Evolutionary conservation across 2,113 vertebrate species (phyloP), one percentile per base, ranked within the genome.

Genomic region (Rhynchomys soricoides): DNA sequence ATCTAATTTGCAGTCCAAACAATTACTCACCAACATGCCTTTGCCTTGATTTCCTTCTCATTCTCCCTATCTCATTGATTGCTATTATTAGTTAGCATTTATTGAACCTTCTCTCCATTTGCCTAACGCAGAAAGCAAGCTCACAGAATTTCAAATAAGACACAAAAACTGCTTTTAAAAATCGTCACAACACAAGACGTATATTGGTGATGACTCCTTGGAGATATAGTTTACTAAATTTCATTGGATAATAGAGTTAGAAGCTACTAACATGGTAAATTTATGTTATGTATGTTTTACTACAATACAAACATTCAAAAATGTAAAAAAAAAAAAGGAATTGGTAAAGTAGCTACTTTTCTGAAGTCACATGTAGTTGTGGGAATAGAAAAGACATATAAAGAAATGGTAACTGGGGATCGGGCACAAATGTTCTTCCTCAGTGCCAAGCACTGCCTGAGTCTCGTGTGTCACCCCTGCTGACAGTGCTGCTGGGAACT

Each of bases 11-110:
- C 52, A 79, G 29, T 59, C 62, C 9, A 89, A 89, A 59, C 43
- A 66, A 87, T 82, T 83, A 86, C 55, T 34, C 15, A n/a, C 68
- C 3, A 0, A 70, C 45, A 34, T 71, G 74, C 4, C 45, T 90
- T 81, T 89, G 78, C 70, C 40, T 78, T 88, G 74, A 93, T 74
- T 91, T 95, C 62, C 40, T 90, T 90, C 82, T 86, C n/a, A 45
- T 81, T 95, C 40, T 57, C 40, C 62, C 77, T 75, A n/a, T 87
- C 86, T 24, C 57, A 95, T 13, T 50, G 78, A 94, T 40, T 59
- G 37, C 26, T 91, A 85, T 87, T 89, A 92, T 50, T 90, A 88
- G 31, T 92, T 91, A 91, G 31, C 66, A 24, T 74, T 79, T 81
- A 96, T 52, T n/a, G 83, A 96, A 55, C 50, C 0, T 9, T 82